phyloP scores from a whole-genome alignment of 1,140 invertebrate species.

The Paralvinella palmiformis region DNA sequence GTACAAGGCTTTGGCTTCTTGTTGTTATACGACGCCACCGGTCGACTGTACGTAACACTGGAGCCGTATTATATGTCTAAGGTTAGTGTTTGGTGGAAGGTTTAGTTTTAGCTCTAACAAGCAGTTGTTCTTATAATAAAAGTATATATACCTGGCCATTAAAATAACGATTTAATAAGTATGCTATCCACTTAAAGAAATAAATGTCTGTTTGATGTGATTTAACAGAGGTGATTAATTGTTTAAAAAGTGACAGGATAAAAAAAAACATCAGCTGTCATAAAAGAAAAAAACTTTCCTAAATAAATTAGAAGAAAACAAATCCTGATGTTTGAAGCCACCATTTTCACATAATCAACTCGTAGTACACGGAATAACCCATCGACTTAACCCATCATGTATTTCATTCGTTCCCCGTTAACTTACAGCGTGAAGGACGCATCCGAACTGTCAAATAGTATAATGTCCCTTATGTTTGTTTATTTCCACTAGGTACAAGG shows the following conservation, averaged over 20 bases:
- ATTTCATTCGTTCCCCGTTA: no score
- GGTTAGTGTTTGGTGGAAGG: constrained; percentile 6
- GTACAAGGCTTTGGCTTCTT: constrained; percentile 19
- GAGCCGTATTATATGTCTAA: constrained; percentile 19
- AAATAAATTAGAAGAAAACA: no score
- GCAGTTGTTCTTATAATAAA: not conserved
- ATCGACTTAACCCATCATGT: no score
- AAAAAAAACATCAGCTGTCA: no score
- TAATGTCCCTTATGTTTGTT: no score
- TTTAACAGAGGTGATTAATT: not conserved
- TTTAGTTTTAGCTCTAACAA: not conserved
- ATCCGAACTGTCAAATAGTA: no score
- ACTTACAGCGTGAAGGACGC: no score
- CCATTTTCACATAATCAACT: no score
- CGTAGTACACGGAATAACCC: no score
- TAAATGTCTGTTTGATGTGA: not conserved
- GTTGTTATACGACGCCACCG: constrained; percentile 22
- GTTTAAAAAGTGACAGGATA: not conserved
- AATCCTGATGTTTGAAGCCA: no score
- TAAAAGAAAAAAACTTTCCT: no score
- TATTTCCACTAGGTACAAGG: not conserved
- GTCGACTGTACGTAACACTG: constrained; percentile 17
- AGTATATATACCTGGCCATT: not conserved
- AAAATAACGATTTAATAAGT: not conserved
- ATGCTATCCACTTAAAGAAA: not conserved